A percentile compares a stretch with the other conserved stretches of the same genome.
These are phyloP conservation scores for Sebastes vulpes DNA, from an alignment of 2,797 vertebrate genomes.

Conservation along the genomic window DNA sequence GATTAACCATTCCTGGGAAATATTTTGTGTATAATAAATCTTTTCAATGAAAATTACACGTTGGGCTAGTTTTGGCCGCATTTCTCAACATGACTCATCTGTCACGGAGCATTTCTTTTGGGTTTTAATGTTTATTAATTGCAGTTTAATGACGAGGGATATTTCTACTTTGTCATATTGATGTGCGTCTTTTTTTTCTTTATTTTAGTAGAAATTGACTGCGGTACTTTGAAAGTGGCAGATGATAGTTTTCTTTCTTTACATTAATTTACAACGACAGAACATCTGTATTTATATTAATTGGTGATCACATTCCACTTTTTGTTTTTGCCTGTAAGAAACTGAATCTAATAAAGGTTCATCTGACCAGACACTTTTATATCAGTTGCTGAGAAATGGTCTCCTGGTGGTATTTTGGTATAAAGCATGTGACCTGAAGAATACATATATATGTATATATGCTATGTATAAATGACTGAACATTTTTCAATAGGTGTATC, in stretches of 20 bases:
- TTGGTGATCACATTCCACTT: conserved; percentile 2
- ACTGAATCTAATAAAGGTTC: conserved; percentile 27
- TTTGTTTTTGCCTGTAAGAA: conserved; percentile 14
- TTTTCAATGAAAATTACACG: conserved; percentile 29
- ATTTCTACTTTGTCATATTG: not conserved
- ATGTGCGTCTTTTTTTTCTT: not conserved
- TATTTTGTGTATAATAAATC: conserved; percentile 31
- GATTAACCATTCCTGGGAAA: conserved; percentile 38
- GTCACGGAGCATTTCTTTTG: not conserved
- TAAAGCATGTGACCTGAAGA: not conserved
- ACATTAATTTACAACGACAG: not conserved
- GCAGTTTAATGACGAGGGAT: not conserved
- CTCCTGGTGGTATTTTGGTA: not conserved
- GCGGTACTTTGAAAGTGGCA: conserved; percentile 10
- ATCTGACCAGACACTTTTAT: not conserved
- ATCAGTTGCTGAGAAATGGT: not conserved
- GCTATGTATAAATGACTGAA: not conserved
- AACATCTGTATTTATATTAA: not conserved
- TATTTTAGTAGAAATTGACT: not conserved
- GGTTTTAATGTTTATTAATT: not conserved
- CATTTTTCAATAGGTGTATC: rapidly evolving
- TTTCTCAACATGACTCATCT: not conserved
- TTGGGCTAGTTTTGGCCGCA: not conserved
- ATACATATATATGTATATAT: not conserved
- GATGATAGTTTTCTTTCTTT: not conserved